Conservation (phyloP, 1,140 invertebrate species). For the Drosophila oshimai region DNA sequence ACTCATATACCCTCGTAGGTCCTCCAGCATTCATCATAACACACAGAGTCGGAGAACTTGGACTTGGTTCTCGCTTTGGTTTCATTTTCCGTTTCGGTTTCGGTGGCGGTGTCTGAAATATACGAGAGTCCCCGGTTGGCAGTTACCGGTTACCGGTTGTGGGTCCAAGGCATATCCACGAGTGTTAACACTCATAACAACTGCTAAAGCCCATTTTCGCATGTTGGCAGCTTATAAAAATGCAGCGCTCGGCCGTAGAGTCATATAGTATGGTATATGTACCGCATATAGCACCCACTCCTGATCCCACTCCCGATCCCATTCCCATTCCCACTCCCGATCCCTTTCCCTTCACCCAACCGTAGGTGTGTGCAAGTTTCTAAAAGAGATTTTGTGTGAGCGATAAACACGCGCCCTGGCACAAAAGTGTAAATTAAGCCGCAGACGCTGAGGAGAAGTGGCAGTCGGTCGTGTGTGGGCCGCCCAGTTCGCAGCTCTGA, state of each 20-base stretch:
- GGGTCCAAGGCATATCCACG: conserved; percentile 62
- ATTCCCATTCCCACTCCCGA: background rate
- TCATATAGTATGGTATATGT: conserved; percentile 40
- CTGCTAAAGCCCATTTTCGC: conserved; percentile 80
- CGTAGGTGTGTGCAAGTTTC: conserved; percentile 55
- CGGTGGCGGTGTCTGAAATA: conserved; percentile 20
- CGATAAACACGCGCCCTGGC: conserved; percentile 77
- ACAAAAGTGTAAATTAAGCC: conserved; percentile 81
- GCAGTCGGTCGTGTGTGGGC: conserved; percentile 64
- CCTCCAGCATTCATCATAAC: conserved; percentile 8
- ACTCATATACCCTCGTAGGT: background rate
- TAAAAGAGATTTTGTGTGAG: conserved; percentile 71
- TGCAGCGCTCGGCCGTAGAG: conserved; percentile 46
- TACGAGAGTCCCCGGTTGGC: conserved; percentile 34
- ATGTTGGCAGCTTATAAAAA: conserved; percentile 82
- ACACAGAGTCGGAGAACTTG: background rate
- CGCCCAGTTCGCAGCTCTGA: conserved; percentile 4
- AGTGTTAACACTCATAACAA: conserved; percentile 81
- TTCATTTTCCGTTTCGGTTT: conserved; percentile 37
- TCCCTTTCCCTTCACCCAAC: background rate
- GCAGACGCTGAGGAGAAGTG: conserved; percentile 49
- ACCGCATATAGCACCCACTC: conserved; percentile 42
- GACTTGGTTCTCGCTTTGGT: conserved; percentile 4
- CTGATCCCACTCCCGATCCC: background rate
- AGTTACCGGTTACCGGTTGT: conserved; percentile 32